Evolutionary conservation across 2,888 invertebrate species (phyloP), one percentile per base, ranked within the genome.

Genomic region (Philopedon plagiatum): DNA sequence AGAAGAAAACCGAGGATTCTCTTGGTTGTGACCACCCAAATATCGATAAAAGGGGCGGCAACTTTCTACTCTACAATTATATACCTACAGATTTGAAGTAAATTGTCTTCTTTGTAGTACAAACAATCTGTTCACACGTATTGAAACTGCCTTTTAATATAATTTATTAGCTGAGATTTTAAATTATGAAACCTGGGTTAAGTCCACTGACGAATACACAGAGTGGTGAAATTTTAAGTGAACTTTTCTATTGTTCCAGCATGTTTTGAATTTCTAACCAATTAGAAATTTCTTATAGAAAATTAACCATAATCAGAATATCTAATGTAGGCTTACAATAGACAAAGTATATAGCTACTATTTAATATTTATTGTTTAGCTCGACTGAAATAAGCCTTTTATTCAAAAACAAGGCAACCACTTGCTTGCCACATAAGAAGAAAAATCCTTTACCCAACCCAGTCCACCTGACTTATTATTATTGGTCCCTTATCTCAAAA

Each of bases 11-110:
- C 41, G 44, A 39, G 73, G 32, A 26, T 68, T 61, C 72, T 72
- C 70, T 70, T 73, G 76, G 70, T 75, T 71, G 74, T 77, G 78
- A 75, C 78, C 78, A 78, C 78, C 78, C 78, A 78, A 77, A 76
- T 68, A 73, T 75, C 74, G 75, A 76, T 73, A 76, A 76, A 71
- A 71, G 73, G 69, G 77, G 75, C 76, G 75, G 71, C 44, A 29
- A 51, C 51, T 37, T 15, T 37, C 63, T 64, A 41, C 73, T 68
- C 68, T 58, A 63, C 73, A 73, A 73, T 73, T 73, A 73, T 73
- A 73, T 60, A 49, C 63, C 73, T 37, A 70, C 64, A 70, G 64
- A 64, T 56, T 70, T 63, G 46, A 64, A 49, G 62, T 58, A 72
- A 72, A 72, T 73, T 64, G 73, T 64, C 60, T 76, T 72, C 71